Evolutionary conservation across 1,140 invertebrate species (phyloP), one percentile per base, ranked within the genome.

Genomic region (Apis cerana): DNA sequence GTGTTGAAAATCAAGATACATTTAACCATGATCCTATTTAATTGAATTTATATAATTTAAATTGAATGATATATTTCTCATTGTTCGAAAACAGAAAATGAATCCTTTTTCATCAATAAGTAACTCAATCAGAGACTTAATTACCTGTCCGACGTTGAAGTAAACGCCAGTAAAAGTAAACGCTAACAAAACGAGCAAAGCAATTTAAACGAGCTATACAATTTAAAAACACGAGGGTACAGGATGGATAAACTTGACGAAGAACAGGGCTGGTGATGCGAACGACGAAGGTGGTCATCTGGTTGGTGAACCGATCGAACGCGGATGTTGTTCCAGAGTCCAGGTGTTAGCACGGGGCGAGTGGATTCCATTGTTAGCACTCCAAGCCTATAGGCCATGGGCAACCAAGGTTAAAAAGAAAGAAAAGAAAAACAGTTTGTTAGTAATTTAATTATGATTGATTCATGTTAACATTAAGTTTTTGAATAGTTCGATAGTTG

Each of bases 301-400:
- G 91, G 88, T 92, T 92, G 92, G 90, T 89, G 92, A 94, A 93
- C 91, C 90, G 89, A 92, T 90, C 90, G 91, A 93, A 94, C 92
- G 92, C 92, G 93, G 92, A 93, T 93, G 92, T 90, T 94, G 93
- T 94, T 92, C 93, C 93, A 93, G 91, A 93, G 92, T 94, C 93
- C 94, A 94, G 93, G 93, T 94, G 94, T 94, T 94, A 94, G 93
- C 93, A 94, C 93, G 92, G 93, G 93, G 91, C 93, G 93, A 93
- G 92, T 94, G 93, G 94, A 93, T 94, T 94, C 94, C 94, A 94
- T 93, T 94, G 95, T 96, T 96, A 96, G 95, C 96, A 96, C 96
- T 96, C 95, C 94, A 95, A 95, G 95, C 96, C 96, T 96, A 96
- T 93, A 95, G 94, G 94, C 94, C 94, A 94, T 94, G 94, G 94